Evolutionary conservation across 2,113 vertebrate species (phyloP).

Genomic region (Ahaetulla prasina): DNA sequence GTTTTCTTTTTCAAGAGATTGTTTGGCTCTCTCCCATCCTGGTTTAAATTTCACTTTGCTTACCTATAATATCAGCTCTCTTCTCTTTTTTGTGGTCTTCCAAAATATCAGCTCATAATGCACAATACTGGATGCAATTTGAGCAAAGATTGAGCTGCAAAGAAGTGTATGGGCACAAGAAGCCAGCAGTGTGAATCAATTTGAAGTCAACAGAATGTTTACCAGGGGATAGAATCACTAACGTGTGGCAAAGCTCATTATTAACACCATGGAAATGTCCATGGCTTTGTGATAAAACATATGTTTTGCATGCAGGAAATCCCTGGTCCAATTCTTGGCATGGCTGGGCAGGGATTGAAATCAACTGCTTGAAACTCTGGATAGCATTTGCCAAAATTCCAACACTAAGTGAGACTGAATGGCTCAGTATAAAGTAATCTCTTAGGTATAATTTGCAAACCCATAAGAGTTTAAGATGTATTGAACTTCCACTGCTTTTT

Average conservation of each 20-base stretch:
- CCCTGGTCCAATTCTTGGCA: neutral
- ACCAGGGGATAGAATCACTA: neutral
- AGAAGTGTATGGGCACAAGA: neutral
- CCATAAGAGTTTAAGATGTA: neutral
- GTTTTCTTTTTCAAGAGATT: neutral
- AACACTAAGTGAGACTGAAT: neutral
- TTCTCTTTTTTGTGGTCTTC: neutral
- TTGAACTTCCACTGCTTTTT: neutral
- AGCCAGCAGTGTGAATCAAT: neutral
- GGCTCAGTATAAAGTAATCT: neutral
- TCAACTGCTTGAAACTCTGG: neutral
- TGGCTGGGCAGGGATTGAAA: neutral
- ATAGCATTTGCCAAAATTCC: neutral
- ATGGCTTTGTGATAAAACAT: neutral
- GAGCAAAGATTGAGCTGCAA: neutral
- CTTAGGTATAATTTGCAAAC: neutral
- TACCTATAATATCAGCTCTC: neutral
- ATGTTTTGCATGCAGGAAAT: neutral
- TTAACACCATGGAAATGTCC: neutral
- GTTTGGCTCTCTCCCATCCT: neutral
- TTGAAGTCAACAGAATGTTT: neutral
- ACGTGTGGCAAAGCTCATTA: neutral
- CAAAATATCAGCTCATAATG: neutral
- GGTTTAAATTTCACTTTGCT: neutral
- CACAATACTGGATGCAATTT: neutral